Conservation (phyloP, 1,140 invertebrate genomes). For the Pinna nobilis region DNA sequence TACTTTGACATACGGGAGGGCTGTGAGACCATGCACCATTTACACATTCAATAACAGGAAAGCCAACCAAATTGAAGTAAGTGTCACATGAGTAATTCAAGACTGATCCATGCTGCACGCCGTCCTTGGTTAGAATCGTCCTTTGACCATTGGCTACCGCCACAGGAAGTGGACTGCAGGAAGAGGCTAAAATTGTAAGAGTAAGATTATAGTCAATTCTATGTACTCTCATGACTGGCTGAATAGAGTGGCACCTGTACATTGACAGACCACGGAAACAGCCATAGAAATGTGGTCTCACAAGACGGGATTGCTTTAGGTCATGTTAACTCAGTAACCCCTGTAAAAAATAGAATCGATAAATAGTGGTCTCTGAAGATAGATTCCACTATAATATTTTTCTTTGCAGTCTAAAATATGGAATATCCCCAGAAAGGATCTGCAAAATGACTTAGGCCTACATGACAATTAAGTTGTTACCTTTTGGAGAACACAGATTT, state of each 20-base stretch:
- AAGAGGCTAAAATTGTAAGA: not conserved
- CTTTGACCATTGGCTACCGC: slow-evolving; percentile 15
- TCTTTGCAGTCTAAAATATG: too few relatives aligned
- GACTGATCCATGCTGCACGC: slow-evolving; percentile 38
- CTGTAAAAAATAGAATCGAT: too few relatives aligned
- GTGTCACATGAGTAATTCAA: slow-evolving; percentile 34
- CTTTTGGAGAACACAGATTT: too few relatives aligned
- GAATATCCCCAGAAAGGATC: too few relatives aligned
- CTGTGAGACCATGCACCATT: slow-evolving; percentile 43
- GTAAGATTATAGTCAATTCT: not conserved
- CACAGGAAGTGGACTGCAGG: slow-evolving; percentile 21
- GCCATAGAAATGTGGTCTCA: not conserved
- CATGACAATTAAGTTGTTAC: too few relatives aligned
- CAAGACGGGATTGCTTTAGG: too few relatives aligned
- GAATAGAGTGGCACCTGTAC: not conserved
- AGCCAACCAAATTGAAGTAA: slow-evolving; percentile 38
- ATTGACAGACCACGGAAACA: not conserved
- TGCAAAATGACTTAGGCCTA: too few relatives aligned
- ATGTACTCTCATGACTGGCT: not conserved
- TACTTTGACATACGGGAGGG: slow-evolving; percentile 43
- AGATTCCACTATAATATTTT: too few relatives aligned
- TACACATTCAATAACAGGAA: slow-evolving; percentile 32
- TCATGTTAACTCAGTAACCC: too few relatives aligned
- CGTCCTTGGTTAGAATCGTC: slow-evolving; percentile 23
- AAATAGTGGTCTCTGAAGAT: too few relatives aligned